Evolutionary conservation across 1,140 invertebrate species (phyloP).

Genomic region (Cotesia chilonis): DNA sequence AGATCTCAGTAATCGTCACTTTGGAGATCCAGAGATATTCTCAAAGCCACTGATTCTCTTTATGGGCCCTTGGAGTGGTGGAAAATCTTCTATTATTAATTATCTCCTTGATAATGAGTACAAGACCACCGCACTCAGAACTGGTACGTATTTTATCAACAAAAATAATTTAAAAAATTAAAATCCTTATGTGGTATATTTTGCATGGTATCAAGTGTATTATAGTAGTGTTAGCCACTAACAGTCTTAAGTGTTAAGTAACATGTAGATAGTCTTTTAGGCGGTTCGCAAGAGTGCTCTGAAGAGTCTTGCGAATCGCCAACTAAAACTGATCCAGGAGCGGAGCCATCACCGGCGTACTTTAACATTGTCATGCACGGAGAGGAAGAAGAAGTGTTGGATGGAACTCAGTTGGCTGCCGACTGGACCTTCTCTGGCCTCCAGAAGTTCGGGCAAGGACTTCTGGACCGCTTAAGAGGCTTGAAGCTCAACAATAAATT

Average conservation of each 20-base stretch:
- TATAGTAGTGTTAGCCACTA: too few relatives aligned
- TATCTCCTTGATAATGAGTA: slow-evolving; percentile 90
- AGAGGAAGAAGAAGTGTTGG: slow-evolving; percentile 82
- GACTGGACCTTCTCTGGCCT: slow-evolving; percentile 93
- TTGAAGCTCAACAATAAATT: slow-evolving; percentile 83
- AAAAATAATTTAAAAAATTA: too few relatives aligned
- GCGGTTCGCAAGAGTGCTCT: slow-evolving; percentile 49
- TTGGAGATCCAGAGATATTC: slow-evolving; percentile 94
- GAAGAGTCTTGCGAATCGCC: slow-evolving; percentile 47
- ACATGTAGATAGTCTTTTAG: slow-evolving; percentile 44
- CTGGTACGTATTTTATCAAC: slow-evolving; percentile 70
- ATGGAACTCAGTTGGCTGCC: slow-evolving; percentile 90
- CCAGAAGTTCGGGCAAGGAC: slow-evolving; percentile 93
- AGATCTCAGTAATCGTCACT: slow-evolving; percentile 90
- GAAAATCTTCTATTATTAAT: slow-evolving; percentile 94
- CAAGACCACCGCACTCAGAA: slow-evolving; percentile 81
- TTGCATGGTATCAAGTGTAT: too few relatives aligned
- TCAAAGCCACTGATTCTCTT: slow-evolving; percentile 92
- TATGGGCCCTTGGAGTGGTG: slow-evolving; percentile 95
- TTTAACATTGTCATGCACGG: slow-evolving; percentile 94
- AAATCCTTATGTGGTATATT: too few relatives aligned
- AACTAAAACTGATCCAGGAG: slow-evolving; percentile 71
- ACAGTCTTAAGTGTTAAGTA: background rate
- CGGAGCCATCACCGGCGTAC: slow-evolving; percentile 91
- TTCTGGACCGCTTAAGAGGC: slow-evolving; percentile 88